These are phyloP conservation scores for Etheostoma spectabile DNA, from an alignment of 2,113 vertebrate species.

Conservation along the genomic window DNA sequence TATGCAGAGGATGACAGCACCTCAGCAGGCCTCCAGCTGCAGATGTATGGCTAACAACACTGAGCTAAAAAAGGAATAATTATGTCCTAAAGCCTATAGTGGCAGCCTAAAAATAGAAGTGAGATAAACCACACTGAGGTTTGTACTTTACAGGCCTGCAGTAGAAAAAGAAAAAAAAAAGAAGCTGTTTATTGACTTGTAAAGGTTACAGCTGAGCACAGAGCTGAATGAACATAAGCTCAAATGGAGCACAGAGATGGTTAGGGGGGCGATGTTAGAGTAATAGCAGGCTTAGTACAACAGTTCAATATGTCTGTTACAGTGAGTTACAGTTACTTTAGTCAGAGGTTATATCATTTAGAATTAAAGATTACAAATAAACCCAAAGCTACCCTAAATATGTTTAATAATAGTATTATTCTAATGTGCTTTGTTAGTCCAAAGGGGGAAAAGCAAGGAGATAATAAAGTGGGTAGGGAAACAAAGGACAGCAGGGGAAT, in stretches of 20 bases:
- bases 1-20: slow-evolving; percentile 39
- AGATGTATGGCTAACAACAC: slow-evolving; percentile 52
- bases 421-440: slow-evolving; percentile 51
- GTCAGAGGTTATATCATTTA: slow-evolving; percentile 60
- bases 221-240: slow-evolving; percentile 63
- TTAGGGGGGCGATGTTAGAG: slow-evolving; percentile 51
- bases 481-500: slow-evolving; percentile 51
- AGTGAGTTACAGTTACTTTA: slow-evolving; percentile 73
- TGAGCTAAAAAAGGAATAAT: slow-evolving; percentile 28
- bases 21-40: slow-evolving; percentile 59
- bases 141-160: slow-evolving; percentile 21
- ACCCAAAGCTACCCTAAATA: slow-evolving; percentile 38
- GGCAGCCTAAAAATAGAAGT: slow-evolving; percentile 26
- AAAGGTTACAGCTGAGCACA: slow-evolving; percentile 56
- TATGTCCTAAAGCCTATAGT: slow-evolving; percentile 3
- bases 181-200: slow-evolving; percentile 56
- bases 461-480: slow-evolving; percentile 44
- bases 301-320: slow-evolving; percentile 74
- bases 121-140: slow-evolving; percentile 27
- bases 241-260: slow-evolving; percentile 59
- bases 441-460: slow-evolving; percentile 32
- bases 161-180: slow-evolving; percentile 21
- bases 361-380: slow-evolving; percentile 37
- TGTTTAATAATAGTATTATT: slow-evolving; percentile 39
- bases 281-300: slow-evolving; percentile 75